Base-by-base conservation (phyloP, 2,797 vertebrate genomes). In the Bovichtus diacanthus region DNA sequence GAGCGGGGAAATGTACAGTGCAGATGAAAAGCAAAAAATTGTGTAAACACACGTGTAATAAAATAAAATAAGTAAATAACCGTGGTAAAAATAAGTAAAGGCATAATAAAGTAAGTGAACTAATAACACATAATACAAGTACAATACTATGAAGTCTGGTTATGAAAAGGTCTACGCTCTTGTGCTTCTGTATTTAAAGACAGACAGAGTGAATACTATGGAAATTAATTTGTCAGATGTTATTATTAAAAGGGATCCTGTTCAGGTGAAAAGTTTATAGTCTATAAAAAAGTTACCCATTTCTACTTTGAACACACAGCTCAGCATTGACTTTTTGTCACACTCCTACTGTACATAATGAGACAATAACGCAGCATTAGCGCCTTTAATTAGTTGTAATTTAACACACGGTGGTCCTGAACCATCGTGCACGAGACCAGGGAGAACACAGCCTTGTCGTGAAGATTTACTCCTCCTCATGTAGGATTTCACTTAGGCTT, bases 401-500 rank as follows among this genome's bases (percentile, higher is more conserved):
- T 75, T 75, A 38, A 63, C 34, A 68, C 54, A 64, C 36, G 0
- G n/a, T 65, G 55, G 50, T 44, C 59, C 16, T 4, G 39, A 79
- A 74, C n/a, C 43, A 23, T 60, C 12, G 9, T 74, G 46, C 55
- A 44, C 27, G 15, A 18, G 46, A 75, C 29, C 41, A 61, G 10
- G 67, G 39, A 67, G 61, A 25, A 54, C 54, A 44, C 36, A 34
- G 74, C 6, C 53, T 77, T 69, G 78, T 73, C 75, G 69, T 80
- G 47, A 67, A 54, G 69, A 58, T 58, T 50, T 75, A 49, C 61
- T 70, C 50, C 41, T 75, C 77, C 76, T 78, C 18, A 3, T 74
- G 74, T 76, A 73, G 68, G 72, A 74, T 87, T 89, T 78, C 71
- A 80, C 56, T 64, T 78, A 72, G 76, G 64, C 53, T 76, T 78